Evolutionary conservation across 2,113 vertebrate genomes (phyloP).

Genomic region (Hippoglossus stenolepis): DNA sequence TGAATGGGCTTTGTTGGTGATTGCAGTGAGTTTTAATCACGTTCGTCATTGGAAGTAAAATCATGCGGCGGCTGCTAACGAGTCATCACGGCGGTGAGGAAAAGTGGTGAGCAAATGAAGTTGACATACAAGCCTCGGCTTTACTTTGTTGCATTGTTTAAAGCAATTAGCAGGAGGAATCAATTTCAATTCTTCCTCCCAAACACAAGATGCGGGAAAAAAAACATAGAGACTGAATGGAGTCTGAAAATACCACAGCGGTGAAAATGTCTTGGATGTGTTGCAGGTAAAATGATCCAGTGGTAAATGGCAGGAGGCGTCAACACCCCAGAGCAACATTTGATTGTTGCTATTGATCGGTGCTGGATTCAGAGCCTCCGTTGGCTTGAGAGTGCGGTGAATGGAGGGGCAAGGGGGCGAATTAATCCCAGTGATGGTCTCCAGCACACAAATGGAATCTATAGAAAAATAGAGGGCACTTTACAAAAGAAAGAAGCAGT

Average conservation of each 20-base stretch:
- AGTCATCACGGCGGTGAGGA: no score
- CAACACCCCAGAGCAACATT: conserved; percentile 59
- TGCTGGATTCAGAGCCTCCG: conserved; percentile 57
- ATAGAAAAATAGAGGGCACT: conserved; percentile 11
- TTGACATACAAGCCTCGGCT: no score
- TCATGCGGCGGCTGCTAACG: no score
- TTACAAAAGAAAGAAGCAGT: conserved; percentile 13
- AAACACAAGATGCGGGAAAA: conserved; percentile 28
- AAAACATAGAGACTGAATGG: conserved; percentile 16
- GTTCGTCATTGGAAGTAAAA: no score
- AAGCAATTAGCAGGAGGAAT: conserved; percentile 34
- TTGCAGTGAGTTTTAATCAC: no score
- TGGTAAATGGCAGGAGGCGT: conserved; percentile 63
- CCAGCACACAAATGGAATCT: conserved; percentile 13
- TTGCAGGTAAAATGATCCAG: conserved; percentile 59
- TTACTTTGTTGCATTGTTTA: no score
- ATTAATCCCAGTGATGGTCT: conserved; percentile 36
- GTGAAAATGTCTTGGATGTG: conserved; percentile 32
- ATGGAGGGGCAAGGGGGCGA: conserved; percentile 38
- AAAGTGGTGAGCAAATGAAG: no score
- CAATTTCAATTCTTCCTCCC: conserved; percentile 52
- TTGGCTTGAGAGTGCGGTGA: conserved; percentile 44
- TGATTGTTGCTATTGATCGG: conserved; percentile 75
- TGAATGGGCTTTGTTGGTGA: no score
- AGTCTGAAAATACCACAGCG: conserved; percentile 39